Evolutionary conservation across 2,888 invertebrate genomes (phyloP), one percentile per base, ranked within the genome.

Genomic region (Lagria hirta): DNA sequence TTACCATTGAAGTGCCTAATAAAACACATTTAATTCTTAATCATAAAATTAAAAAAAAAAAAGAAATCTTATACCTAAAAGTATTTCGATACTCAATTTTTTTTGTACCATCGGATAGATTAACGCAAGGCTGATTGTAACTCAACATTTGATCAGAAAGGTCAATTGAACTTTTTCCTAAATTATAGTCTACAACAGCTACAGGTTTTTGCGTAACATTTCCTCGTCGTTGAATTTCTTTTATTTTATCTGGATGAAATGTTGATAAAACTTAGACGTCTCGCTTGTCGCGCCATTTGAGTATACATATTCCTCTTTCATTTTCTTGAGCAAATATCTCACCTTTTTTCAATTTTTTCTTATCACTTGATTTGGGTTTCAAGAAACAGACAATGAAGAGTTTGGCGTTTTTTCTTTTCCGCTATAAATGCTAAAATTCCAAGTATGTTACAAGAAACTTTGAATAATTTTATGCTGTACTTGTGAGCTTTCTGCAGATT

Each of bases 201-300:
- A 14, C 26, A 30, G 42, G 37, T 30, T 37, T 47, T n/a, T 37
- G 10, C 38, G 44, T 27, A 12, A 6, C 15, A 14, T 27, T 33
- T 24, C 33, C 34, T 12, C 33, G n/a, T n/a, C n/a, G n/a, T n/a
- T n/a, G n/a, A n/a, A n/a, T n/a, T n/a, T n/a, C n/a, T n/a, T n/a
- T n/a, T n/a, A n/a, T n/a, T n/a, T n/a, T n/a, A n/a, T n/a, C n/a
- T n/a, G n/a, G n/a, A n/a, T n/a, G n/a, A n/a, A n/a, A n/a, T 38
- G 62, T 62, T 29, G 55, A 57, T 16, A 64, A 50, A 36, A 61
- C 43, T 22, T 63, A 47, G 11, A 66, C 54, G 23, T 64, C 59
- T 20, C 61, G 45, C 43, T 62, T 63, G 38, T 65, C 60, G 30
- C 51, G 48, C 60, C 62, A 66, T 43, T 61, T 61, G 13, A 57